Percentiles rank a stretch among this genome's conserved stretches.
Evolutionary conservation across 2,888 invertebrate species (phyloP).

Genomic region (Litoditis marina): DNA sequence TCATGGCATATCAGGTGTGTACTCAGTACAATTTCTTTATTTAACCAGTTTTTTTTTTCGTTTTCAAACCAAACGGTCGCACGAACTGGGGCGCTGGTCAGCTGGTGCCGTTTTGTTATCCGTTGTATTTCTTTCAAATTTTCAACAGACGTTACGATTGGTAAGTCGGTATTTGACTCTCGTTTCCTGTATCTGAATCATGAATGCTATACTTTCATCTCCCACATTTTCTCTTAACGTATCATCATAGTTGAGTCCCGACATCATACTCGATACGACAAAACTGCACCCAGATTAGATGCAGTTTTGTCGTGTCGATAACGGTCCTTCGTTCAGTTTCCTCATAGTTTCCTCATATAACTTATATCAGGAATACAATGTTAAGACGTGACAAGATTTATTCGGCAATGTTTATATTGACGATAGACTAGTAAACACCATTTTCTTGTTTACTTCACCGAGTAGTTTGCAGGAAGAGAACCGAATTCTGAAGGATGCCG

Average conservation of each 20-base stretch:
- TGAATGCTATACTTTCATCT: too few species aligned
- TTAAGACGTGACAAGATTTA: slow-evolving; percentile 3
- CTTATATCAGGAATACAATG: neutral
- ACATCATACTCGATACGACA: too few species aligned
- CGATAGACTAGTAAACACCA: slow-evolving; percentile 2
- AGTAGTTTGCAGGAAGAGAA: slow-evolving; percentile 6
- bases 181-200: neutral
- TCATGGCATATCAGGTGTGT: slow-evolving; percentile 25
- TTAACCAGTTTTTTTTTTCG: neutral
- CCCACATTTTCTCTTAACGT: too few species aligned
- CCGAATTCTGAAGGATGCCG: slow-evolving; percentile 3
- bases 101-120: neutral
- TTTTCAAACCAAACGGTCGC: too few species aligned
- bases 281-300: too few species aligned
- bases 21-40: too few species aligned
- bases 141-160: too few species aligned
- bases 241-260: too few species aligned
- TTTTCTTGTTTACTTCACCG: slow-evolving; percentile 1
- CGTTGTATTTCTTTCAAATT: too few species aligned
- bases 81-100: neutral
- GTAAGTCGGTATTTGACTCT: too few species aligned
- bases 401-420: neutral
- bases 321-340: too few species aligned
- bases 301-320: too few species aligned
- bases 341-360: neutral